A percentile compares a stretch with the other conserved stretches of the same genome.
These are phyloP conservation scores for Agelastica alni DNA, from an alignment of 2,888 invertebrate species.

Conservation along the genomic window DNA sequence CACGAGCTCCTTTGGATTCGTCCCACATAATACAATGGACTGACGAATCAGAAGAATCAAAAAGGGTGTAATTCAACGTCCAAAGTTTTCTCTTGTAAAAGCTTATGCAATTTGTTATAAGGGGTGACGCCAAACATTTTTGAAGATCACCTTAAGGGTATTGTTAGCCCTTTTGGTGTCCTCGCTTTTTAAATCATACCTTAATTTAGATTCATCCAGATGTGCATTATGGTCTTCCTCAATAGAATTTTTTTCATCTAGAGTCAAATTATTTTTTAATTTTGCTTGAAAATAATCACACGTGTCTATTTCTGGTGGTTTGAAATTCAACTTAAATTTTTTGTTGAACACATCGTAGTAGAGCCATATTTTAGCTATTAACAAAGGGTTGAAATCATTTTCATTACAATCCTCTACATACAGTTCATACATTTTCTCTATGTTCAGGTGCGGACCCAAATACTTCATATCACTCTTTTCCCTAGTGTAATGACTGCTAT, in stretches of 20 bases:
- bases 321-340: constrained; percentile 11
- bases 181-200: constrained; percentile 10
- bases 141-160: constrained; percentile 5
- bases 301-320: constrained; percentile 16
- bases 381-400: background rate
- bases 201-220: constrained; percentile 10
- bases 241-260: constrained; percentile 9
- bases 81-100: constrained; percentile 18
- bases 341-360: constrained; percentile 7
- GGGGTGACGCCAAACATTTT: constrained; percentile 9
- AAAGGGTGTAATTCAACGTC: constrained; percentile 4
- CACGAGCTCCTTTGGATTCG: constrained; percentile 9
- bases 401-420: constrained; percentile 1
- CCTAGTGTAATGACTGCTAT: constrained; percentile 5
- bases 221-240: constrained; percentile 10
- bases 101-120: constrained; percentile 14
- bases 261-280: constrained; percentile 12
- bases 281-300: background rate
- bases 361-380: background rate
- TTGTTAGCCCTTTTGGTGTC: constrained; percentile 11
- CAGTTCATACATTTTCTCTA: constrained; percentile 14
- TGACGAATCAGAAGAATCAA: constrained; percentile 2
- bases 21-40: constrained; percentile 10
- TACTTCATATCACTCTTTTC: constrained; percentile 9
- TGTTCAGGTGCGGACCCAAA: constrained; percentile 8